These are phyloP conservation scores for Danio rerio DNA, from an alignment of 2,113 vertebrate genomes.

Conservation along the genomic window GRCz12tu NC_133198.1:39782501-39783000, in stretches of 20 bases:
- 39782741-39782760: not conserved
- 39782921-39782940: too few relatives aligned
- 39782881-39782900: too few relatives aligned
- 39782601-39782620: conserved; percentile 68
- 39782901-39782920: too few relatives aligned
- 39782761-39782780: too few relatives aligned
- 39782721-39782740: not conserved
- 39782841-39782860: too few relatives aligned
- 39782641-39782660: conserved; percentile 90
- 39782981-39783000: too few relatives aligned
- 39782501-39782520: conserved; percentile 59
- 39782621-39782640: conserved; percentile 70
- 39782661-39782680: conserved; percentile 95
- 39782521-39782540: conserved; percentile 90
- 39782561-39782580: conserved; percentile 81
- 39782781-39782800: too few relatives aligned
- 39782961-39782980: too few relatives aligned
- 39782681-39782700: conserved; percentile 89
- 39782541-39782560: conserved; percentile 91
- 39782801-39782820: too few relatives aligned
- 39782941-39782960: too few relatives aligned
- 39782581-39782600: conserved; percentile 83
- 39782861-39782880: too few relatives aligned
- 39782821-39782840: too few relatives aligned
- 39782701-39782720: not conserved